phyloP scores from a whole-genome alignment of 2,888 invertebrate genomes.

The Tachina lurida region DNA sequence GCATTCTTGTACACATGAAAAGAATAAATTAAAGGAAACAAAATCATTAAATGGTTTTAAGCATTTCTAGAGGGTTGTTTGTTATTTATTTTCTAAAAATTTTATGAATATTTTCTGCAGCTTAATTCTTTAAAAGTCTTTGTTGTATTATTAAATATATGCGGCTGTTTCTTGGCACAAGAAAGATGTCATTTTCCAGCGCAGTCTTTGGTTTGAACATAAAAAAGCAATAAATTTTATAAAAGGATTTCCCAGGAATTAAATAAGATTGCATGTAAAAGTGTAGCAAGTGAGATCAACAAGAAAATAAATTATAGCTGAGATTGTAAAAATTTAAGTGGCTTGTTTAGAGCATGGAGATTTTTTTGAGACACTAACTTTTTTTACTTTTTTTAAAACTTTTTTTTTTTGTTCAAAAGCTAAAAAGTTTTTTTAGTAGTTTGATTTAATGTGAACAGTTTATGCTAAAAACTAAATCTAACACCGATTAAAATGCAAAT shows the following conservation, averaged over 20 bases:
- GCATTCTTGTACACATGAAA: slow-evolving; percentile 51
- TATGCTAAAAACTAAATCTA: too few species aligned
- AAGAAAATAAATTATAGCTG: neutral
- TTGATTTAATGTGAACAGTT: too few species aligned
- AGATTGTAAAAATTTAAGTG: neutral
- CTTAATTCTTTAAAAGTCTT: slow-evolving; percentile 50
- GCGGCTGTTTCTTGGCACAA: neutral
- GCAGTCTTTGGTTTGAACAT: slow-evolving; percentile 31
- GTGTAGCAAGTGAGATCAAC: neutral
- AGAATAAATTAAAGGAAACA: slow-evolving; percentile 61
- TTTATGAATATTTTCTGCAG: slow-evolving; percentile 37
- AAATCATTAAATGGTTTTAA: slow-evolving; percentile 31
- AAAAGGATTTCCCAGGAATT: slow-evolving; percentile 69
- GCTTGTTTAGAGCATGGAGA: neutral
- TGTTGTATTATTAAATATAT: slow-evolving; percentile 38
- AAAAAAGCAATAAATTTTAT: slow-evolving; percentile 64
- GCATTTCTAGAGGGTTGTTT: slow-evolving; percentile 53
- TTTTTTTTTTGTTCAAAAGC: too few species aligned
- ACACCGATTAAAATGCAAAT: too few species aligned
- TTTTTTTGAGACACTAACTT: neutral
- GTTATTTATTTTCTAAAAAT: slow-evolving; percentile 22
- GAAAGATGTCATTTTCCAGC: slow-evolving; percentile 39
- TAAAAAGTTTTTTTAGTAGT: too few species aligned
- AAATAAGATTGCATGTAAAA: slow-evolving; percentile 53
- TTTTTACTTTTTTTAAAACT: neutral